Evolutionary conservation across 2,888 invertebrate species (phyloP).

Genomic region (Melanchra persicariae): DNA sequence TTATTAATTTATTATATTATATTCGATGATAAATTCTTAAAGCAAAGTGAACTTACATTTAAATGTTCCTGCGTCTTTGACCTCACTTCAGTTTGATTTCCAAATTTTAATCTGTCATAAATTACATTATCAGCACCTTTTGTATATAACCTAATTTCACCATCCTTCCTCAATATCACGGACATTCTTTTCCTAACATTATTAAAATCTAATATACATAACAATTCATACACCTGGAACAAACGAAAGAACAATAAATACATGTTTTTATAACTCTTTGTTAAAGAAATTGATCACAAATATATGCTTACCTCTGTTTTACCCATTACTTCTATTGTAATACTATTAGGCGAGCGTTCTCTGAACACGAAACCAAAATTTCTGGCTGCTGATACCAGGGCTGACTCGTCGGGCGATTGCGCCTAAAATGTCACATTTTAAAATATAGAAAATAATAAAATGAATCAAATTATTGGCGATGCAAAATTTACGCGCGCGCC

Average conservation of each 20-base stretch:
- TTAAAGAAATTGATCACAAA: background rate
- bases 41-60: slow-evolving; percentile 93
- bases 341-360: slow-evolving; percentile 97
- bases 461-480: no score
- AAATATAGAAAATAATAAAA: background rate
- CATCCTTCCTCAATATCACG: slow-evolving; percentile 96
- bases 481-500: no score
- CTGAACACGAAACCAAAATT: slow-evolving; percentile 99
- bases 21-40: no score
- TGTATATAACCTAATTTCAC: slow-evolving; percentile 96
- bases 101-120: slow-evolving; percentile 95
- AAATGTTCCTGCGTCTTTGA: slow-evolving; percentile 97
- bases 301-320: slow-evolving; percentile 91
- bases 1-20: no score
- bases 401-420: slow-evolving; percentile 99
- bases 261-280: background rate
- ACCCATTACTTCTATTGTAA: slow-evolving; percentile 97
- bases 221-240: slow-evolving; percentile 96
- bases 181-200: slow-evolving; percentile 99
- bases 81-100: slow-evolving; percentile 94
- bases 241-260: slow-evolving; percentile 60
- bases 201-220: slow-evolving; percentile 99
- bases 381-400: slow-evolving; percentile 98
- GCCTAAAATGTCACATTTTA: slow-evolving; percentile 91
- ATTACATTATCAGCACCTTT: slow-evolving; percentile 99